Conservation (phyloP, 2,113 vertebrate species). For the Gallinago media region DNA sequence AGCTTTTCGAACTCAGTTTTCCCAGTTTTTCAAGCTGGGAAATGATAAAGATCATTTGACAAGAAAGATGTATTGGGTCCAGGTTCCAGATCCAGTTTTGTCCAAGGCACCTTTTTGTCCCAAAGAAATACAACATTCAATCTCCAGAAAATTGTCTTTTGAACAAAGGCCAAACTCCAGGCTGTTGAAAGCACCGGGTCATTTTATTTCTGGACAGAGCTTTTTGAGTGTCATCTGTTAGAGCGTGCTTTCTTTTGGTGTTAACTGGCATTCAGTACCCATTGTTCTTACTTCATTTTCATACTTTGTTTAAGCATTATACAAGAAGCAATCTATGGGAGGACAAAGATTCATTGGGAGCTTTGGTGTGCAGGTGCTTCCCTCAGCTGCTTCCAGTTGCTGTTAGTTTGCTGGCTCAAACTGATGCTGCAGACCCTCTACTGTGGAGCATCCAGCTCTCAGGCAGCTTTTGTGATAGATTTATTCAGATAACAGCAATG, state of each 20-base stretch:
- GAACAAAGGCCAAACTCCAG: not conserved
- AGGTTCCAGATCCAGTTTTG: not conserved
- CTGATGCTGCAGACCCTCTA: not conserved
- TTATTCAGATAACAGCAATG: not conserved
- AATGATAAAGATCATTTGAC: not conserved
- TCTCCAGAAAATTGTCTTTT: not conserved
- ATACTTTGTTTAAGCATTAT: accelerated
- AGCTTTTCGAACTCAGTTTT: not conserved
- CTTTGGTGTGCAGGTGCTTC: not conserved
- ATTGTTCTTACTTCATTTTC: not conserved
- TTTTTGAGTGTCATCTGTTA: not conserved
- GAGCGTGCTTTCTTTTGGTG: not conserved
- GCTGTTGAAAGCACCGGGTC: not conserved
- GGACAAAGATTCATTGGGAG: not conserved
- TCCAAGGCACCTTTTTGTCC: not conserved
- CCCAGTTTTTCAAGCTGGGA: not conserved
- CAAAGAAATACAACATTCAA: not conserved
- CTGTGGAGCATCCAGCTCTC: not conserved
- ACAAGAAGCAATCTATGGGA: not conserved
- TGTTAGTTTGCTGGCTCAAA: not conserved
- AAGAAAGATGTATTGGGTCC: not conserved
- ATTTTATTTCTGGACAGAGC: not conserved
- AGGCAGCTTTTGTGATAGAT: not conserved
- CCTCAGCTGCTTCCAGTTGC: not conserved
- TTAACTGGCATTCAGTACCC: not conserved